Percentiles rank a stretch among this genome's conserved stretches.
phyloP scores from a whole-genome alignment of 2,888 invertebrate species.

The Plutella xylostella region DNA sequence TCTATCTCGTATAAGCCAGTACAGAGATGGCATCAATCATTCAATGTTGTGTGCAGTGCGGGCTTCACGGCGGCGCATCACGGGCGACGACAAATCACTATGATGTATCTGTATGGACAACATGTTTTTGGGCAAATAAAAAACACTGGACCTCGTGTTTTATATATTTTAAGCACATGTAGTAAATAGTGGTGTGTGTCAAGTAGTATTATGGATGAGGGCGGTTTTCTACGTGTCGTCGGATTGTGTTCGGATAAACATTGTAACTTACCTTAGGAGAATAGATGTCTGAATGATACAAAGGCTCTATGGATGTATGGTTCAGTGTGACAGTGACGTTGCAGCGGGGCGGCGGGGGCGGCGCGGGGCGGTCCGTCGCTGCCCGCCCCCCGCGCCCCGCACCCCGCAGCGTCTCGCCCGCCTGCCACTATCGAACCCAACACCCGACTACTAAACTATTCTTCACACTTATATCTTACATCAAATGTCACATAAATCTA shows the following conservation, averaged over 20 bases:
- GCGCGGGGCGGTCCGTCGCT: not conserved
- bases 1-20: too few relatives aligned
- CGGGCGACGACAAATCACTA: constrained; percentile 7
- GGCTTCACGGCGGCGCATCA: not conserved
- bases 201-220: too few relatives aligned
- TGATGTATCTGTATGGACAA: constrained; percentile 9
- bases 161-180: too few relatives aligned
- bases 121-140: constrained; percentile 6
- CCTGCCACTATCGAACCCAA: constrained; percentile 19
- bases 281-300: too few relatives aligned
- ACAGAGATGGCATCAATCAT: constrained; percentile 6
- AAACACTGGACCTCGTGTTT: too few relatives aligned
- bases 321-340: not conserved
- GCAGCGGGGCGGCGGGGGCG: constrained; percentile 17
- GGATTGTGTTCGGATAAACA: too few relatives aligned
- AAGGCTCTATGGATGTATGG: too few relatives aligned
- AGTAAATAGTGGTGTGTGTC: too few relatives aligned
- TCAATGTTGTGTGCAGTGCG: constrained; percentile 7
- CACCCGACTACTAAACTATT: not conserved
- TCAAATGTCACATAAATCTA: not conserved
- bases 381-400: constrained; percentile 18
- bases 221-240: too few relatives aligned
- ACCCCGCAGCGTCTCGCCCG: constrained; percentile 2
- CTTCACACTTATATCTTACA: not conserved
- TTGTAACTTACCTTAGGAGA: too few relatives aligned